A percentile compares a stretch with the other conserved stretches of the same genome.
These are phyloP conservation scores for Leptinotarsa juncta DNA, from an alignment of 2,888 invertebrate species.

Conservation along the genomic window DNA sequence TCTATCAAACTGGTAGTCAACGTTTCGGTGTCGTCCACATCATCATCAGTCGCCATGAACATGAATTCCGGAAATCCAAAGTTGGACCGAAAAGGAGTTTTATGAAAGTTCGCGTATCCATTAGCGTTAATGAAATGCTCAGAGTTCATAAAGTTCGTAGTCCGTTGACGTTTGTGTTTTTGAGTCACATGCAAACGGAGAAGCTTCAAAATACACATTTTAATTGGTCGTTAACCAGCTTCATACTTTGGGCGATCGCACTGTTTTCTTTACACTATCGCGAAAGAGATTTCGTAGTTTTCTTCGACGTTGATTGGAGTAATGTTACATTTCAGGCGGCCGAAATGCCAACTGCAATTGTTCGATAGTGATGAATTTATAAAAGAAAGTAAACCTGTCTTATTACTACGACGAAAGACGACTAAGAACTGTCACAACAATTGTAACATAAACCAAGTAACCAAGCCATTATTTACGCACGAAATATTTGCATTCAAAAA, in stretches of 20 bases:
- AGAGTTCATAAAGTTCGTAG: conserved; percentile 57
- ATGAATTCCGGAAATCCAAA: conserved; percentile 52
- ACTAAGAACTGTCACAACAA: conserved; percentile 45
- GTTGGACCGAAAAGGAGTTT: conserved; percentile 43
- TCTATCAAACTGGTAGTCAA: conserved; percentile 44
- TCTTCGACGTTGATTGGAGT: neutral
- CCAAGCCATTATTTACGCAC: conserved; percentile 50
- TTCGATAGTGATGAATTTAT: conserved; percentile 14
- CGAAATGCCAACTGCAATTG: conserved; percentile 12
- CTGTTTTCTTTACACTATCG: conserved; percentile 2
- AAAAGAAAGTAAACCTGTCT: conserved; percentile 34
- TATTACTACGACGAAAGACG: conserved; percentile 35
- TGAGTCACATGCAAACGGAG: conserved; percentile 70
- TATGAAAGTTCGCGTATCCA: conserved; percentile 38
- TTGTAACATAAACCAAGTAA: conserved; percentile 44
- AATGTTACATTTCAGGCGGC: conserved; percentile 20
- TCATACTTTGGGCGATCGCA: neutral
- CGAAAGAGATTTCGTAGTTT: neutral
- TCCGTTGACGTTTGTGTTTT: conserved; percentile 36
- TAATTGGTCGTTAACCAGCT: neutral
- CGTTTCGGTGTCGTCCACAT: conserved; percentile 44
- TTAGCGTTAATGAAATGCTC: conserved; percentile 57
- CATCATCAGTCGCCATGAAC: conserved; percentile 42
- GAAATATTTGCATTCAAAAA: conserved; percentile 45
- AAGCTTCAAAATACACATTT: conserved; percentile 72